Base-by-base conservation (phyloP, 2,888 invertebrate genomes). In the Phoenoteleia sp. region DNA sequence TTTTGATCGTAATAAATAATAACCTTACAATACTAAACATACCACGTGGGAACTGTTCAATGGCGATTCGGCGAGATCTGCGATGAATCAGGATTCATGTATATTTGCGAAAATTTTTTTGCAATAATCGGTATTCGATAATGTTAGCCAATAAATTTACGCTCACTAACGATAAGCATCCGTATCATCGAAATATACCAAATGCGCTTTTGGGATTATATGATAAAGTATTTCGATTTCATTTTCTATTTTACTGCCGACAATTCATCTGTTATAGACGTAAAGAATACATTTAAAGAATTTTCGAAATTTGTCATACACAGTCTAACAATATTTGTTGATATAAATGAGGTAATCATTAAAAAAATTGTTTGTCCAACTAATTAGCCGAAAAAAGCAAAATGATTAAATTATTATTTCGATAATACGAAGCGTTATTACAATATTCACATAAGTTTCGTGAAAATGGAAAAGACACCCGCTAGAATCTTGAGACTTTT, bases 61-160 rank as follows among this genome's bases (percentile, higher is more conserved):
- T 42, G 77, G 77, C 33, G 84, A 80, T 77, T 77, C 29, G 62
- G 62, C n/a, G 62, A 76, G 79, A 76, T 76, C 80, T 62, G 74
- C 36, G 72, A 83, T 71, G 45, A 72, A 85, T 83, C 86, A 79
- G 80, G 86, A 87, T 87, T 88, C 89, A 85, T 85, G 89, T 89
- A 90, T 87, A 90, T 88, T 89, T 89, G 88, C 90, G 90, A 92
- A 91, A 33, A 23, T 58, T 71, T 88, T 92, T 93, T 93, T 91
- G 87, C 86, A 91, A 93, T 93, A 92, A 93, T 93, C 93, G 92
- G 90, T 89, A 86, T 88, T 92, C 91, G 93, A 93, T 93, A 93
- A 93, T 93, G 92, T 92, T 90, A 90, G 88, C 89, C 92, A 91
- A 92, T 93, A 93, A 93, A 93, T 93, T 92, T 81, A 17, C 60